Percentiles rank a stretch among this genome's conserved stretches.
Conservation (phyloP, 2,888 invertebrate genomes). For the Trichopria drosophilae region DNA sequence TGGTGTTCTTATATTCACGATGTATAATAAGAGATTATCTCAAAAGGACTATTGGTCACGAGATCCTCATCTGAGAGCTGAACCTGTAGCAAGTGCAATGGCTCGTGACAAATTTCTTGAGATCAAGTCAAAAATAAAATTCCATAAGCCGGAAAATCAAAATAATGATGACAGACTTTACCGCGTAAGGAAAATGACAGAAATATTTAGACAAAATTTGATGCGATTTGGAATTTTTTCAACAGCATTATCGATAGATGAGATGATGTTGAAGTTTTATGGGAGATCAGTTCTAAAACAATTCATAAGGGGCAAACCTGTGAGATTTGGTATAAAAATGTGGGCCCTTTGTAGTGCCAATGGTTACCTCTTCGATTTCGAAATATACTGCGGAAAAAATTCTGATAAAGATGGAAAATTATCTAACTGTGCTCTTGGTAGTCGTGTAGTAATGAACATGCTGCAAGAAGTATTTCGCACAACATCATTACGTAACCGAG, state of each 20-base stretch:
- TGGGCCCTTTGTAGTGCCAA: slow-evolving; percentile 2
- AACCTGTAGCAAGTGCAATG: too few species aligned
- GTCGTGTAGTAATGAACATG: slow-evolving; percentile 13
- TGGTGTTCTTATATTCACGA: too few species aligned
- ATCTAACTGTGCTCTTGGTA: slow-evolving; percentile 9
- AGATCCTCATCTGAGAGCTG: too few species aligned
- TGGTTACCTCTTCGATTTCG: slow-evolving; percentile 13
- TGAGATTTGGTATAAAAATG: slow-evolving; percentile 8
- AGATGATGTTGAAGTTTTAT: slow-evolving; percentile 12
- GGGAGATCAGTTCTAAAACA: slow-evolving; percentile 10
- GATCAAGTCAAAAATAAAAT: too few species aligned
- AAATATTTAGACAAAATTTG: slow-evolving; percentile 10
- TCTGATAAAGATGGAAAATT: neutral
- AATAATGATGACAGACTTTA: slow-evolving; percentile 11
- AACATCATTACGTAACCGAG: neutral
- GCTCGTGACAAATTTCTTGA: too few species aligned
- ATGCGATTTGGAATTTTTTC: slow-evolving; percentile 10
- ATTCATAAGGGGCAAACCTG: slow-evolving; percentile 4
- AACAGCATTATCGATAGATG: slow-evolving; percentile 5
- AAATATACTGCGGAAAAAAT: slow-evolving; percentile 21
- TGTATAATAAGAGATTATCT: slow-evolving; percentile 2
- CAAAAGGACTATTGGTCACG: slow-evolving; percentile 7
- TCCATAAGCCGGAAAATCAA: too few species aligned
- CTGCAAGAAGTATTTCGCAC: neutral
- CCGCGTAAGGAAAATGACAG: neutral